Percentiles rank a stretch among this genome's conserved stretches.
phyloP scores from a whole-genome alignment of 2,888 invertebrate genomes.

The Philhelius pedissequus region DNA sequence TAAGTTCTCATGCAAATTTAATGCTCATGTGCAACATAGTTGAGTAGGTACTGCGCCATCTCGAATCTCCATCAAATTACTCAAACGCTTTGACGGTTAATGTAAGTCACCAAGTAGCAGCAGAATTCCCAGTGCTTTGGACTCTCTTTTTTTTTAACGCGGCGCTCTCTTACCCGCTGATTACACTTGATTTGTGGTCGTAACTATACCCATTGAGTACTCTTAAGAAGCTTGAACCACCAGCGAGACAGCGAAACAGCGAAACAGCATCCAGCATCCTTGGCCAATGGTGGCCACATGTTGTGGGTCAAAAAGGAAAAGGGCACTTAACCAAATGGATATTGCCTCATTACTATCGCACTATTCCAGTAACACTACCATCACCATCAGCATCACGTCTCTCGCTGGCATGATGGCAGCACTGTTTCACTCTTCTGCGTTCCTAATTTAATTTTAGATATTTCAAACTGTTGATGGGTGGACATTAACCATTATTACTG shows the following conservation, averaged over 20 bases:
- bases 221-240: neutral
- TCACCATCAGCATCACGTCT: neutral
- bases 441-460: conserved; percentile 54
- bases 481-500: conserved; percentile 55
- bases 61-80: neutral
- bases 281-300: neutral
- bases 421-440: neutral
- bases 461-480: conserved; percentile 47
- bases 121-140: neutral
- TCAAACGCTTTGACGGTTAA: conserved; percentile 4
- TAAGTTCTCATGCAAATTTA: conserved; percentile 27
- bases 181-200: conserved; percentile 54
- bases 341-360: conserved; percentile 55
- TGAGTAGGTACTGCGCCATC: neutral
- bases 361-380: neutral
- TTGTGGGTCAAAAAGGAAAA: conserved; percentile 62
- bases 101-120: conserved; percentile 3
- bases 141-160: neutral
- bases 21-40: neutral
- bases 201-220: conserved; percentile 22
- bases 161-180: conserved; percentile 23
- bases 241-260: too few relatives aligned
- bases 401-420: neutral
- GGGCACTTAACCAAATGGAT: conserved; percentile 61
- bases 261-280: too few relatives aligned